Base-by-base conservation (phyloP, 2,888 invertebrate genomes). In the Eupithecia vulgata region DNA sequence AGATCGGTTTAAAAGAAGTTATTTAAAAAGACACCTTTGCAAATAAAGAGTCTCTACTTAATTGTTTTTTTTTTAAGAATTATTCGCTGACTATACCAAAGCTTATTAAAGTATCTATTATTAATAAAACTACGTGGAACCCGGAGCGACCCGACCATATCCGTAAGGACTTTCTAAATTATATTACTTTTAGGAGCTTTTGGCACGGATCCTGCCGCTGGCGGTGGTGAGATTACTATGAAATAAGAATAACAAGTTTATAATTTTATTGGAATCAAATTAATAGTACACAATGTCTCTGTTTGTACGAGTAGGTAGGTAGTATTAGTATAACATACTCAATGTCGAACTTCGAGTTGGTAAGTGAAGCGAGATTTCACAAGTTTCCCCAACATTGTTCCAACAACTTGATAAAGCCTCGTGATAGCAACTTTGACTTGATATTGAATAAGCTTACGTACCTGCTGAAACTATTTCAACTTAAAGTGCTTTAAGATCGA, bases 101-200 rank as follows among this genome's bases (percentile, higher is more conserved):
- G 45, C 6, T 45, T 34, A 57, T 34, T 61, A 34, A 61, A 5
- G 17, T 15, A 5, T 30, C 71, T 76, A 74, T 80, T 82, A 80
- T 82, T 84, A 82, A 82, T 82, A 76, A 74, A 77, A 72, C 74
- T 76, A 78, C 80, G 25, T 13, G 30, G 30, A 12, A 30, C 30
- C 34, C 30, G 57, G 25, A 1, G 5, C 4, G 10, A 3, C 12
- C 10, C 12, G 59, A 15, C 12, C 59, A 7, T 57, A 61, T 61
- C 59, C 59, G 13, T 13, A 30, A 61, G 45, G 59, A 61, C 30
- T 61, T 61, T 30, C 30, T 30, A 34, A 61, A 61, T 61, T 61
- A 34, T 15, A 61, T 61, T 34, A 61, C 59, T 15, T 61, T 34
- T 30, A 61, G 5, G 21, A n/a, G 57, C 10, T 59, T 59, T 59